These are phyloP conservation scores for Brachionus angularis DNA, from an alignment of 1,140 invertebrate genomes.

Conservation along the genomic window DNA sequence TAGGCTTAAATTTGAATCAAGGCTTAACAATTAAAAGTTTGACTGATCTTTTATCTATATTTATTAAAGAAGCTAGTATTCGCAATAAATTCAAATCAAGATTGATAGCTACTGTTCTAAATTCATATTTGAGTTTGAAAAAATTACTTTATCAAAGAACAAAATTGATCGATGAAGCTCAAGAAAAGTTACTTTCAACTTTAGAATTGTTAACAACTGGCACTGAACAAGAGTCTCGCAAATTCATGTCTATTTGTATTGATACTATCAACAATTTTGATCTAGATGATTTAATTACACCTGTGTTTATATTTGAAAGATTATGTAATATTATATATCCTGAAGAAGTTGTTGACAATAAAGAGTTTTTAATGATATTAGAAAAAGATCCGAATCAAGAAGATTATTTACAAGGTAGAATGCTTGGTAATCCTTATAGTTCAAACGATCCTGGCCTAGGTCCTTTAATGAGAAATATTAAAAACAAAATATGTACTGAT, in stretches of 20 bases:
- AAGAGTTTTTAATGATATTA: slow-evolving; percentile 89
- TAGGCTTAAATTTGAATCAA: slow-evolving; percentile 46
- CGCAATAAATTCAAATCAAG: slow-evolving; percentile 82
- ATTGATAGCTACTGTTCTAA: slow-evolving; percentile 79
- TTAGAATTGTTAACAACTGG: slow-evolving; percentile 92
- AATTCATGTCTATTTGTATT: slow-evolving; percentile 94
- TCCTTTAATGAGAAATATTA: slow-evolving; percentile 93
- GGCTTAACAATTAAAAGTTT: slow-evolving; percentile 78
- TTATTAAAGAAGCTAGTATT: slow-evolving; percentile 64
- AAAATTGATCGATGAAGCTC: slow-evolving; percentile 88
- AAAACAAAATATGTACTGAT: slow-evolving; percentile 79
- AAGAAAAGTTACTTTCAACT: slow-evolving; percentile 86
- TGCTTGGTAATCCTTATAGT: slow-evolving; percentile 95
- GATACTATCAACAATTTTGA: slow-evolving; percentile 90
- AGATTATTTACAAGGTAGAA: slow-evolving; percentile 84
- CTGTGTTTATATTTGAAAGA: slow-evolving; percentile 89
- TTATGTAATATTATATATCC: slow-evolving; percentile 95
- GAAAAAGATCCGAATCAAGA: slow-evolving; percentile 98
- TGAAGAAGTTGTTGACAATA: slow-evolving; percentile 54
- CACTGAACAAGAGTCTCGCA: slow-evolving; percentile 88
- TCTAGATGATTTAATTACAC: slow-evolving; percentile 83
- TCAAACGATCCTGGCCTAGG: slow-evolving; percentile 86
- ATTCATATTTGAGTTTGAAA: slow-evolving; percentile 84
- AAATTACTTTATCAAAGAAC: slow-evolving; percentile 88
- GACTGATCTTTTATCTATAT: slow-evolving; percentile 78